Base-by-base conservation (phyloP, 2,888 invertebrate genomes). In the Nymphalis polychloros region DNA sequence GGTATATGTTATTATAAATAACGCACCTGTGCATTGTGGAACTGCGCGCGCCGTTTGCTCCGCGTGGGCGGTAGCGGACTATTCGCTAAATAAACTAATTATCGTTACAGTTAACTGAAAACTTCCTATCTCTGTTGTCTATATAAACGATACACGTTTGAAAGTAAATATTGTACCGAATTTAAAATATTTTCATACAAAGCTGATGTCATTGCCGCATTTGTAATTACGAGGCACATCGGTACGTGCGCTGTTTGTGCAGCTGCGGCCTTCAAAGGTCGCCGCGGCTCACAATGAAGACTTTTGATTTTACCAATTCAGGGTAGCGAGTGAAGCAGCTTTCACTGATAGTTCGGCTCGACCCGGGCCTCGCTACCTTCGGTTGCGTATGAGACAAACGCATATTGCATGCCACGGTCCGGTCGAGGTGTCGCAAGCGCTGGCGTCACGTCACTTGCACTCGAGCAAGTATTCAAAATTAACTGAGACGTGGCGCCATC, bases 201-300 rank as follows among this genome's bases (percentile, higher is more conserved):
- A 72, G 81, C 81, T 89, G 86, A 90, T 89, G 87, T 84, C 88
- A 90, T 86, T 84, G 79, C 76, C 78, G 81, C 77, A 82, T 80
- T 81, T 83, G 80, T 81, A 85, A 85, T 84, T 84, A 85, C 83
- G 83, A 83, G 80, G 81, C 76, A 81, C 76, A 75, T 79, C 41
- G 60, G 52, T 69, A 71, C 68, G 61, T 66, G 65, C 66, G 74
- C 75, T 84, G 81, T 91, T 91, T 89, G 81, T 71, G 73, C 91
- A 92, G 88, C 88, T 91, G 91, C 81, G 87, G 87, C 89, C 89
- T 90, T 88, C 85, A 79, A 85, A 86, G 89, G 90, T 88, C 88
- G 71, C 77, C 79, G 78, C 77, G 76, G 76, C 76, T 78, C 76
- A 80, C 78, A 72, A 81, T 57, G 19, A 57, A 57, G 41, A 73